Evolutionary conservation across 2,888 invertebrate genomes (phyloP), one percentile per base, ranked within the genome.

Genomic region (Yponomeuta sedellus): DNA sequence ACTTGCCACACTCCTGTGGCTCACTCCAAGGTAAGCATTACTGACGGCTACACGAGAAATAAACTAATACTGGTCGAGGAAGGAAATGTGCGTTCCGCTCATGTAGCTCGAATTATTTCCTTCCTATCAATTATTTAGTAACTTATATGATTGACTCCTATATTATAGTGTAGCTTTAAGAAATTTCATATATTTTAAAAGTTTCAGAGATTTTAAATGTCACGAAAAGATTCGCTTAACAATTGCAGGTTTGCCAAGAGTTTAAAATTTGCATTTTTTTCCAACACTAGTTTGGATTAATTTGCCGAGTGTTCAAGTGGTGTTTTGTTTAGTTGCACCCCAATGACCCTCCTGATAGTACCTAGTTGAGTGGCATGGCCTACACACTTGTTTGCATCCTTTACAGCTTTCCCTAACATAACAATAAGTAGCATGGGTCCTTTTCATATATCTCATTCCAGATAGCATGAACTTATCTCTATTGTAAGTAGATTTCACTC

Each of bases 21-120:
- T 70, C 93, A 94, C 71, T 95, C 95, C 86, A 96, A 96, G 95
- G 96, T 96, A 94, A 92, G 39, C 58, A 61, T 58, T 58, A 52
- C 44, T 52, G 16, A 52, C 44, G 44, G 12, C 44, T 34, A 34
- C 3, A 34, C 34, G 34, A 6, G 34, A 57, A 10, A 12, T 57
- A 57, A 56, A 16, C 12, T 19, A n/a, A 19, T 57, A 57, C 20
- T 56, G 8, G 34, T 34, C 5, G 34, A 34, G 34, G 10, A 34
- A 34, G 34, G 34, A 34, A 34, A 34, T 8, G 34, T 34, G 34
- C 34, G 34, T 34, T 34, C 34, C 34, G 34, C 34, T 34, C 34
- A 34, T 8, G 34, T 34, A n/a, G n/a, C 34, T 5, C 8, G 34
- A 34, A 34, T 8, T 34, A 34, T 34, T 34, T 34, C 34, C 34